These are phyloP conservation scores for Argopecten irradians DNA, from an alignment of 1,140 invertebrate species.

Conservation along the genomic window DNA sequence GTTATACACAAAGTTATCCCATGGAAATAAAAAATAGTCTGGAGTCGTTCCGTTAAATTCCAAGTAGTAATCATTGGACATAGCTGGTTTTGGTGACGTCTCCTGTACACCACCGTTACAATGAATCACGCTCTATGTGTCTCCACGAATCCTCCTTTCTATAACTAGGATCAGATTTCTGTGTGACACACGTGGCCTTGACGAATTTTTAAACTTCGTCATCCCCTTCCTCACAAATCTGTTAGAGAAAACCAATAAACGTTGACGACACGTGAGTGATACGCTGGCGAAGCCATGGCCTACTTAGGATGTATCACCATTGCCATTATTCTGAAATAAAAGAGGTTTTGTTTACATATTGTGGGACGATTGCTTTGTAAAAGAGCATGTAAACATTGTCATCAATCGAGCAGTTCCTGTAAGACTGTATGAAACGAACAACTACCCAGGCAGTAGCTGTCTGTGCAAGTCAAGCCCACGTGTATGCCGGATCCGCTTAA, in stretches of 20 bases:
- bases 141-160: neutral
- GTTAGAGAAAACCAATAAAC: neutral
- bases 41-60: slow-evolving; percentile 4
- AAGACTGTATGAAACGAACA: neutral
- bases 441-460: neutral
- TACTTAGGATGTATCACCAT: no score
- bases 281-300: no score
- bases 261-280: neutral
- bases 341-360: neutral
- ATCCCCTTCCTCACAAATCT: neutral
- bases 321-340: neutral
- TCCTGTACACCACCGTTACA: neutral
- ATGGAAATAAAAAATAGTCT: neutral
- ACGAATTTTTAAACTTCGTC: neutral
- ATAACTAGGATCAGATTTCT: neutral
- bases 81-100: neutral
- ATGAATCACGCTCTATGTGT: no score
- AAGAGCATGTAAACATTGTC: neutral
- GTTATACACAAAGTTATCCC: neutral
- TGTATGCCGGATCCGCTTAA: neutral
- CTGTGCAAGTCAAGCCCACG: neutral
- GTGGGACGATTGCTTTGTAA: neutral
- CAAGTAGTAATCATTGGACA: neutral
- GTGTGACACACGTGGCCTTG: neutral
- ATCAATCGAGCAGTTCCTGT: neutral